These are phyloP conservation scores for Sarcoramphus papa DNA, from an alignment of 2,797 vertebrate species.

Conservation along the genomic window DNA sequence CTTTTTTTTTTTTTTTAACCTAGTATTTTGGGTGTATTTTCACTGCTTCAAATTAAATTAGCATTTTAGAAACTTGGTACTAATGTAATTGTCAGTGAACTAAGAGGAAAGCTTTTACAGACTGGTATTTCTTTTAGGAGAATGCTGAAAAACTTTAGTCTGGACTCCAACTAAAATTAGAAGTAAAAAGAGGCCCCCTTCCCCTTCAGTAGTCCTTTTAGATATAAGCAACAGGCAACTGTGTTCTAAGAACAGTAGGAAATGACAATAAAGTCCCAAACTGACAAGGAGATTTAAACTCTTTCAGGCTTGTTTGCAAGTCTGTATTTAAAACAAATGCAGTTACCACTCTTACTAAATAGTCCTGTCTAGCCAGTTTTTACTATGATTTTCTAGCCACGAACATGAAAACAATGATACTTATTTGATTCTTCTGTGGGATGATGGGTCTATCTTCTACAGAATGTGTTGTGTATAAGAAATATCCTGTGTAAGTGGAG, in stretches of 20 bases:
- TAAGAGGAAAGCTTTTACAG: not conserved
- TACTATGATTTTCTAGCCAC: not conserved
- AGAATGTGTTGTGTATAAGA: not conserved
- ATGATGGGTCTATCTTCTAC: not conserved
- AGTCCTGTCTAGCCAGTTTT: not conserved
- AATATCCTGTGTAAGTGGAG: not conserved
- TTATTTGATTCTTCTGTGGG: not conserved
- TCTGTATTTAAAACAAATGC: not conserved
- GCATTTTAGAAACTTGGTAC: not conserved
- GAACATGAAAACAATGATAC: not conserved
- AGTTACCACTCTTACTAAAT: not conserved
- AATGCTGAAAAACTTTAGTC: not conserved
- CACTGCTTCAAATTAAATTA: not conserved
- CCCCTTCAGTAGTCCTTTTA: not conserved
- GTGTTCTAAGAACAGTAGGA: not conserved
- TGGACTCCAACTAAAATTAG: not conserved
- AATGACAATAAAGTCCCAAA: not conserved
- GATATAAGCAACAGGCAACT: not conserved
- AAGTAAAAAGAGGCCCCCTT: not conserved
- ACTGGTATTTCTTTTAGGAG: not conserved
- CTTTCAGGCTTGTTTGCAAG: not conserved
- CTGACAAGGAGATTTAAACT: not conserved
- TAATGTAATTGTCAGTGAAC: not conserved
- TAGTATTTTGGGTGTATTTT: not conserved
- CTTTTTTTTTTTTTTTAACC: not conserved